These are phyloP conservation scores for Anas acuta DNA, from an alignment of 2,797 vertebrate genomes.

Conservation along the genomic window DNA sequence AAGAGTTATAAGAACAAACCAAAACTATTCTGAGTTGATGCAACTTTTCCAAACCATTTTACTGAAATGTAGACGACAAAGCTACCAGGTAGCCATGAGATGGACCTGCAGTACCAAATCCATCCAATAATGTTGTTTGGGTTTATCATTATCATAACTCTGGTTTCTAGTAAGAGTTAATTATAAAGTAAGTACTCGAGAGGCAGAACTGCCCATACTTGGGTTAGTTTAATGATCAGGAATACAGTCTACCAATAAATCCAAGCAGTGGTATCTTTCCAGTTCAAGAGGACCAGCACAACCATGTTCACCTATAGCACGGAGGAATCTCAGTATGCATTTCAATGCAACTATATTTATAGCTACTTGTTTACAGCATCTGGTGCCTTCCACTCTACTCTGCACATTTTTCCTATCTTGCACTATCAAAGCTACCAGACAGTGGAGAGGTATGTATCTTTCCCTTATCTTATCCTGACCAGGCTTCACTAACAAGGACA, in stretches of 20 bases:
- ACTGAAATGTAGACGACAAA: background rate
- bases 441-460: constrained; percentile 6
- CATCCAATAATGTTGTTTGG: background rate
- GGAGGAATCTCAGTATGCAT: background rate
- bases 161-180: background rate
- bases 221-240: background rate
- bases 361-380: background rate
- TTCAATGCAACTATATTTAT: background rate
- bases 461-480: constrained; percentile 40
- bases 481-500: constrained; percentile 28
- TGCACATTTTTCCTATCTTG: background rate
- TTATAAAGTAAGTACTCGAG: background rate
- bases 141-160: background rate
- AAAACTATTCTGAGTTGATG: background rate
- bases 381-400: background rate
- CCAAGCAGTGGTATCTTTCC: background rate
- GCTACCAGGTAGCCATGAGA: background rate
- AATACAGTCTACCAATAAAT: background rate
- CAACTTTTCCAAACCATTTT: background rate
- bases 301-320: background rate
- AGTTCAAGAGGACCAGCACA: background rate
- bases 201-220: background rate
- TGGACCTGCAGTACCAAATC: background rate
- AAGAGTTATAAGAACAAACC: background rate
- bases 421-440: constrained; percentile 24